Percentiles rank a stretch among this genome's conserved stretches.
phyloP scores from a whole-genome alignment of 2,888 invertebrate species.

The Steinernema carpocapsae region DNA sequence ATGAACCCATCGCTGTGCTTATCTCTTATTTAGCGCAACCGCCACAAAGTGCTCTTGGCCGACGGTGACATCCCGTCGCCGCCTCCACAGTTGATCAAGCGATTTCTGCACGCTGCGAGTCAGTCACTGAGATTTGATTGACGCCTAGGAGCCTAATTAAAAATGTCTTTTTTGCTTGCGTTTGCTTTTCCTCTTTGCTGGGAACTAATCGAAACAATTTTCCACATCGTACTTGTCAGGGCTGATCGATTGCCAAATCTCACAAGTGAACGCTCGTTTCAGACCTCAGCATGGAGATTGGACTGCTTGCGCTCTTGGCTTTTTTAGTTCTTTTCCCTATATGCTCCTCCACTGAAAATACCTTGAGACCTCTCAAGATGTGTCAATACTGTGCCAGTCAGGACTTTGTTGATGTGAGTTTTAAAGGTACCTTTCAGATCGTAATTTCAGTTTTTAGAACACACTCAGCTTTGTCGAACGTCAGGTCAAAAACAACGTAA shows the following conservation, averaged over 20 bases:
- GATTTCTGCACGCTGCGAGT: slow-evolving; percentile 1
- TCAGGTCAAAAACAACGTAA: neutral
- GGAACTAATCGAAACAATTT: too few species aligned
- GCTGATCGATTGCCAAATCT: too few species aligned
- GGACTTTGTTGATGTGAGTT: neutral
- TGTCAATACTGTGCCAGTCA: slow-evolving; percentile 14
- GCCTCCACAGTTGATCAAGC: slow-evolving; percentile 1
- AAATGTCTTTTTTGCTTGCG: too few species aligned
- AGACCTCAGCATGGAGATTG: neutral
- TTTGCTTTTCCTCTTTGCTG: too few species aligned
- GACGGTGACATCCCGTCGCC: neutral
- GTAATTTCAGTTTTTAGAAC: slow-evolving; percentile 10
- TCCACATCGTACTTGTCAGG: neutral
- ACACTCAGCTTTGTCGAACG: neutral
- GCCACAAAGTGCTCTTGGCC: too few species aligned
- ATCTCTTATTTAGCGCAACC: too few species aligned
- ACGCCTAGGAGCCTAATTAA: too few species aligned
- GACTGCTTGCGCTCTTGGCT: neutral
- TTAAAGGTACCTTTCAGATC: neutral
- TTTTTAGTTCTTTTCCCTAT: neutral
- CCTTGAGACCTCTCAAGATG: too few species aligned
- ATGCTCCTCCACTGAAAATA: neutral
- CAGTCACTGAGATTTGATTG: too few species aligned
- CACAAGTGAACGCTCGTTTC: too few species aligned
- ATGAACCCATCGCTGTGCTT: too few species aligned